phyloP scores from a whole-genome alignment of 2,888 invertebrate species.

The Yponomeuta sedellus region DNA sequence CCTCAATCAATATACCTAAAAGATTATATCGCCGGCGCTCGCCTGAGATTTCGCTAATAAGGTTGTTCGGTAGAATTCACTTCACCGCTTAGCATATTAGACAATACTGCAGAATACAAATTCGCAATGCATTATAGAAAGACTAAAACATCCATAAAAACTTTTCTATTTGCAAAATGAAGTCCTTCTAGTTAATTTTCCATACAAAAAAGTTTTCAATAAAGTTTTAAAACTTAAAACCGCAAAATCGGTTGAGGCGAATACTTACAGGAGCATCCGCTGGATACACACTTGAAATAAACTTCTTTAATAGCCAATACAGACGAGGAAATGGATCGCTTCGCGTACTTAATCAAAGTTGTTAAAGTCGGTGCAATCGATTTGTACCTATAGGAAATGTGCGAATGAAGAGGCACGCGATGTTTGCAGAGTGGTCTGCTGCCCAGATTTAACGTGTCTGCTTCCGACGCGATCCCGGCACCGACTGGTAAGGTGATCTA shows the following conservation, averaged over 20 bases:
- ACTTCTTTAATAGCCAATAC: neutral
- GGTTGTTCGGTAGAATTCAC: neutral
- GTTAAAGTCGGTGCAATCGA: neutral
- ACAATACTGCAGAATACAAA: neutral
- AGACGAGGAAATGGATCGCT: neutral
- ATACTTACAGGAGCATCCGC: neutral
- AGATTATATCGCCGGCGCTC: conserved; percentile 37
- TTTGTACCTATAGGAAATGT: neutral
- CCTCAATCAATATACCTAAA: conserved; percentile 38
- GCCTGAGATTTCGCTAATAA: neutral
- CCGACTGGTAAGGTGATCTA: neutral
- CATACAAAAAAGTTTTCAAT: neutral
- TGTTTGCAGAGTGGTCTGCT: neutral
- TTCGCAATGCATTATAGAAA: neutral
- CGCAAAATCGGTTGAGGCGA: neutral
- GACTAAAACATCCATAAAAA: neutral
- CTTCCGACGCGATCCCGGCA: neutral
- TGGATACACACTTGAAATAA: neutral
- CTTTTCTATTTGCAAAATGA: neutral
- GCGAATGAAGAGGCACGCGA: neutral
- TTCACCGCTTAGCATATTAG: neutral
- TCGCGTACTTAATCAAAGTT: neutral
- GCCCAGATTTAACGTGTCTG: neutral
- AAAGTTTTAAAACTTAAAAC: neutral
- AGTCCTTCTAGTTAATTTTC: neutral